A percentile compares a stretch with the other conserved stretches of the same genome.
Evolutionary conservation across 2,797 vertebrate species (phyloP).

Genomic region (Neosilurus hyrtlii): DNA sequence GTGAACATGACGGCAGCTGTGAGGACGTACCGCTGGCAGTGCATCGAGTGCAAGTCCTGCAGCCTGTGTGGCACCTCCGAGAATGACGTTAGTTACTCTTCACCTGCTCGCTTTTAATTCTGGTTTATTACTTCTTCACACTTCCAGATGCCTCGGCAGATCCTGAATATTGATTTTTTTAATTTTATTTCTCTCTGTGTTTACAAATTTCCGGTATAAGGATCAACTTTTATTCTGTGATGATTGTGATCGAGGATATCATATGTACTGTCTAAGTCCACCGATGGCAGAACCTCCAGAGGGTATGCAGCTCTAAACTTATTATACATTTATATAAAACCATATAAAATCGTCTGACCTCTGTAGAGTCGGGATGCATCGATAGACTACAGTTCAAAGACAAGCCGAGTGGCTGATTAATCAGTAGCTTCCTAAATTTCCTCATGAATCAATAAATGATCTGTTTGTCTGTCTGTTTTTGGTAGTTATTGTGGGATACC

Average conservation of each 20-base stretch:
- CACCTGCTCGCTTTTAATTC: background rate
- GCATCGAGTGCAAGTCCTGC: constrained; percentile 96
- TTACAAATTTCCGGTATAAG: constrained; percentile 59
- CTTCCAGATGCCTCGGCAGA: background rate
- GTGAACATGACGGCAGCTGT: constrained; percentile 94
- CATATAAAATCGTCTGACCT: no score
- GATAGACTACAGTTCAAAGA: background rate
- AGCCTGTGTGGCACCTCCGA: constrained; percentile 93
- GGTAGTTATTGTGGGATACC: no score
- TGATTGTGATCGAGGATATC: constrained; percentile 90
- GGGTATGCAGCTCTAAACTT: constrained; percentile 69
- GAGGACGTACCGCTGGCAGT: constrained; percentile 94
- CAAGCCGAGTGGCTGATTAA: no score
- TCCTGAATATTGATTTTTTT: background rate
- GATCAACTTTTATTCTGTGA: constrained; percentile 93
- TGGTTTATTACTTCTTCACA: no score
- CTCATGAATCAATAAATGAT: no score
- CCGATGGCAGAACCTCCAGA: constrained; percentile 92
- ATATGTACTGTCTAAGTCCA: constrained; percentile 92
- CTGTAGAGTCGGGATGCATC: background rate
- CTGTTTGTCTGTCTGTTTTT: no score
- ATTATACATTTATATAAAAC: background rate
- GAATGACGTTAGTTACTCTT: constrained; percentile 81
- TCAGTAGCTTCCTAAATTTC: no score
- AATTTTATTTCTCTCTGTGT: constrained; percentile 9